Evolutionary conservation across 2,888 invertebrate species (phyloP), one percentile per base, ranked within the genome.

Genomic region (Eilema griseolum): DNA sequence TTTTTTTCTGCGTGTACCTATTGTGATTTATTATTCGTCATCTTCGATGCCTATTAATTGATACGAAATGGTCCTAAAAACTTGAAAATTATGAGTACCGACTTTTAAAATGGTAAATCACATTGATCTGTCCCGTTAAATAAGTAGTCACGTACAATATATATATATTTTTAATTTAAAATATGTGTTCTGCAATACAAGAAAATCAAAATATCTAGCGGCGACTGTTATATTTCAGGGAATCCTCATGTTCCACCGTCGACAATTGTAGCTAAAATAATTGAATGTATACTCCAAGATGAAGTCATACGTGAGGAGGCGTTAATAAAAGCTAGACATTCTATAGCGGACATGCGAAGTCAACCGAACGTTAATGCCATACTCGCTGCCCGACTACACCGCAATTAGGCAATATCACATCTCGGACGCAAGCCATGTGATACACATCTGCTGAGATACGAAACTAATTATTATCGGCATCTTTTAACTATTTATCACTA

Each of bases 221-320:
- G 11, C 31, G 11, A 52, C 67, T 76, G 28, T 77, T 41, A 61
- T 26, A 64, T 91, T 91, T 60, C 92, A 97, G 97, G 97, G 90
- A 97, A 97, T 93, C 97, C 97, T 74, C 97, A 97, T 95, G 96
- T 97, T 95, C 97, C 97, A 90, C 97, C 97, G 74, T 97, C 97
- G 86, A 96, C 96, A 91, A 97, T 98, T 94, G 97, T 97, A 89
- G 97, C 97, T 90, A 97, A 97, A 90, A 97, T 98, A 84, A 97
- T 97, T 96, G 96, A 97, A 80, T 96, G 97, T 71, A 96, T 96
- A 78, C 93, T 96, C 76, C 95, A 96, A 79, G 96, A 96, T 83
- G 96, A 96, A 77, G 94, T 93, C 31, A 94, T 95, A 80, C 95
- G 94, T 66, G 94, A 95, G 81, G 92, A 94, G 82, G 93, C 93